These are phyloP conservation scores for Conger conger DNA, from an alignment of 2,113 vertebrate species.

Conservation along the genomic window DNA sequence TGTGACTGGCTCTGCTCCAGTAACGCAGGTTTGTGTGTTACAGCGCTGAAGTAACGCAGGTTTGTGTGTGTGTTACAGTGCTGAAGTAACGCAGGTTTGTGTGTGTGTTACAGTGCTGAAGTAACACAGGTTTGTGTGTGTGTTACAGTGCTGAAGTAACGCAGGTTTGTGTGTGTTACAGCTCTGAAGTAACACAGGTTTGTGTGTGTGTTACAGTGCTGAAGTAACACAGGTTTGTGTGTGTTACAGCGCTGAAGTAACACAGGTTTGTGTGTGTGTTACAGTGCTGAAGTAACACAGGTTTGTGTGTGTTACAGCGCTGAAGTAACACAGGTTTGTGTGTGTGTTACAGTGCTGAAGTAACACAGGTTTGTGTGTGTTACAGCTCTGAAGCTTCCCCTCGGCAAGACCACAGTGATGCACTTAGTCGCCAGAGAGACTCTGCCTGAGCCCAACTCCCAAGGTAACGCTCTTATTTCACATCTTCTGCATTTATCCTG, in stretches of 20 bases:
- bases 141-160: conserved; percentile 86
- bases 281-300: conserved; percentile 90
- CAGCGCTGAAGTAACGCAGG: conserved; percentile 90
- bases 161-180: conserved; percentile 54
- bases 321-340: conserved; percentile 80
- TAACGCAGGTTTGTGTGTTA: conserved; percentile 39
- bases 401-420: conserved; percentile 98
- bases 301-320: conserved; percentile 67
- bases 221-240: conserved; percentile 72
- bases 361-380: conserved; percentile 40
- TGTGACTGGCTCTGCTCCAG: no score
- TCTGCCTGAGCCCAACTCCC: conserved; percentile 97
- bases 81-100: conserved; percentile 82
- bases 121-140: conserved; percentile 51
- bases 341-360: conserved; percentile 81
- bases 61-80: conserved; percentile 67
- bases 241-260: conserved; percentile 84
- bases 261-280: conserved; percentile 39
- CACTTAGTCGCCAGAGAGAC: conserved; percentile 99
- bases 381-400: conserved; percentile 93
- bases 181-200: conserved; percentile 86
- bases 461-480: conserved; percentile 76
- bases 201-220: conserved; percentile 74
- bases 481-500: conserved; percentile 9
- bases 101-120: conserved; percentile 80